Evolutionary conservation across 2,888 invertebrate genomes (phyloP), one percentile per base, ranked within the genome.

Genomic region (Synanthedon andrenaeformis): DNA sequence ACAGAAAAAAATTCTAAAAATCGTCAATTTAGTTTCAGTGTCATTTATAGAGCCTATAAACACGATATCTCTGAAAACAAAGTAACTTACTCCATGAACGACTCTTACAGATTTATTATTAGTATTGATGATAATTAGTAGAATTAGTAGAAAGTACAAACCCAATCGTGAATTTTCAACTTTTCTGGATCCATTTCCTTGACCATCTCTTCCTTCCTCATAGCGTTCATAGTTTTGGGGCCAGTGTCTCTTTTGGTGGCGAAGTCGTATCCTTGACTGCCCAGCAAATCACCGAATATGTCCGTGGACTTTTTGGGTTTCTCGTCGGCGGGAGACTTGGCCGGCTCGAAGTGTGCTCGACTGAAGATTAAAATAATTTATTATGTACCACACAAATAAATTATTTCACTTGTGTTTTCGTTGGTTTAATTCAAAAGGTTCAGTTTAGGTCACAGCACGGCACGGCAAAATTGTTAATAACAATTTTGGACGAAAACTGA

Each of bases 141-240:
- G n/a, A n/a, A n/a, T n/a, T 23, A 23, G 4, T 23, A 5, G 23
- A 35, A 35, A 10, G 8, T 3, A 35, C 35, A 35, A 72, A 95
- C 95, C 94, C 94, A 94, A 72, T 94, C 94, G 64, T 90, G 82
- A 61, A 94, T 90, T 82, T 93, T 95, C 51, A 97, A 76, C 76
- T 94, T 94, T 60, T 97, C 96, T 0, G 97, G 97, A 83, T 98
- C 97, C 93, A 96, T 96, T 55, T 94, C 94, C 65, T 90, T 93
- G 1, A 91, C 93, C 69, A 96, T 85, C 65, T 96, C 95, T 59
- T 93, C 95, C 71, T 96, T 96, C 28, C 96, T 89, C 96, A 98
- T 96, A 59, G 94, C 95, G 72, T 96, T 97, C 67, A 98, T 96
- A 2, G 97, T 96, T 62, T 91, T 90, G 0, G 97, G 96, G 1